A percentile compares a stretch with the other conserved stretches of the same genome.
Evolutionary conservation across 2,797 vertebrate genomes (phyloP).

Genomic region (Rallus crepitans): DNA sequence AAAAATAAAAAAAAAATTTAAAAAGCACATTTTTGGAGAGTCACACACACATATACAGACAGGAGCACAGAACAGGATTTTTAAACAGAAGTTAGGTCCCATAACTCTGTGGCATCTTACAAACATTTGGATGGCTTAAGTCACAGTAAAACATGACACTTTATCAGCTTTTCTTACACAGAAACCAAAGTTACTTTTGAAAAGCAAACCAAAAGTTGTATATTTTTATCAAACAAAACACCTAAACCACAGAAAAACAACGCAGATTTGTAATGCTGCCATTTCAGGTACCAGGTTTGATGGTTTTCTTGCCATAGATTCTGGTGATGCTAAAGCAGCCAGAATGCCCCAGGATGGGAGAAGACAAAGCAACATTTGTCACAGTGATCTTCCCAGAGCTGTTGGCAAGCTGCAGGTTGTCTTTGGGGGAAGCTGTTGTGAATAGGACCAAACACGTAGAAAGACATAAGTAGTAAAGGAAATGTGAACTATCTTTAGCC

Average conservation of each 20-base stretch:
- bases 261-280: neutral
- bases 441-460: neutral
- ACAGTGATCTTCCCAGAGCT: neutral
- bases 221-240: neutral
- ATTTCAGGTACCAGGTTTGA: neutral
- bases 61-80: neutral
- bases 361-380: neutral
- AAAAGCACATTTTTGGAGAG: slow-evolving; percentile 13
- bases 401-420: neutral
- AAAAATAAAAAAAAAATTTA: neutral
- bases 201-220: neutral
- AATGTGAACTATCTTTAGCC: neutral
- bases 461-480: neutral
- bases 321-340: neutral
- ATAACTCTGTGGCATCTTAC: neutral
- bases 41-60: neutral
- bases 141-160: neutral
- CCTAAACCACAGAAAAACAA: neutral
- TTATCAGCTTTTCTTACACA: neutral
- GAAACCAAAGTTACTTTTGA: neutral
- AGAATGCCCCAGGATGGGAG: neutral
- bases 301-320: neutral
- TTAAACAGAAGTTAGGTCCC: neutral
- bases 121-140: neutral
- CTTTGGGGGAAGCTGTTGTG: neutral